Evolutionary conservation across 2,888 invertebrate species (phyloP).

Genomic region (Mythimna loreyi): DNA sequence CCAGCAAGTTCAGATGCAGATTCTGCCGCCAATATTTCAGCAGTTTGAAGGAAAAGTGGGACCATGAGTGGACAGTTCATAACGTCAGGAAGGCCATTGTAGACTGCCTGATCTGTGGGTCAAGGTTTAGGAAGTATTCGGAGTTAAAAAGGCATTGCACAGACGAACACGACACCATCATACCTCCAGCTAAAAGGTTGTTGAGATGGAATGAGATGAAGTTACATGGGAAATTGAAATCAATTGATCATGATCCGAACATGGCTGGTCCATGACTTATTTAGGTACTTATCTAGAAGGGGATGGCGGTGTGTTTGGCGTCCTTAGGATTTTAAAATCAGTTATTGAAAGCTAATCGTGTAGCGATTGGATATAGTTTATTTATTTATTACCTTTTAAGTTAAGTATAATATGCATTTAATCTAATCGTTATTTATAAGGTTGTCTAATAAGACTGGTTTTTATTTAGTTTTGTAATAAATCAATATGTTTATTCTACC

Average conservation of each 20-base stretch:
- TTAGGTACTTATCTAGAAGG: no score
- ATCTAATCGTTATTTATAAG: slow-evolving; percentile 1
- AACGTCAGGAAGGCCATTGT: slow-evolving; percentile 84
- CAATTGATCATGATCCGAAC: slow-evolving; percentile 37
- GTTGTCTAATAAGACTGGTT: slow-evolving; percentile 17
- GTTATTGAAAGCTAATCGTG: not conserved
- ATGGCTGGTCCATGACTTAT: slow-evolving; percentile 32
- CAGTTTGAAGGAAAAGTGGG: slow-evolving; percentile 86
- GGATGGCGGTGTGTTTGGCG: no score
- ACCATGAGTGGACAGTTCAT: slow-evolving; percentile 86
- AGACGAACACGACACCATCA: slow-evolving; percentile 73
- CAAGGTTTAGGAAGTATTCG: slow-evolving; percentile 84
- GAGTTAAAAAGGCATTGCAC: slow-evolving; percentile 82
- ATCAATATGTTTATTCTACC: not conserved
- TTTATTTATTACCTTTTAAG: not conserved
- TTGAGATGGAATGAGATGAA: slow-evolving; percentile 62
- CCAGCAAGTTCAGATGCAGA: slow-evolving; percentile 76
- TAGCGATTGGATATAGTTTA: not conserved
- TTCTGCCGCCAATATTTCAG: slow-evolving; percentile 79
- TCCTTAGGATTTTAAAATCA: not conserved
- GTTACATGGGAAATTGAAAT: slow-evolving; percentile 40
- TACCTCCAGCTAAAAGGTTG: slow-evolving; percentile 78
- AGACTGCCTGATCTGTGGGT: slow-evolving; percentile 82
- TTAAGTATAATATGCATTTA: not conserved
- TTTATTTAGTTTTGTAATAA: not conserved